A percentile compares a stretch with the other conserved stretches of the same genome.
phyloP scores from a whole-genome alignment of 2,113 vertebrate species.

The Misgurnus anguillicaudatus region DNA sequence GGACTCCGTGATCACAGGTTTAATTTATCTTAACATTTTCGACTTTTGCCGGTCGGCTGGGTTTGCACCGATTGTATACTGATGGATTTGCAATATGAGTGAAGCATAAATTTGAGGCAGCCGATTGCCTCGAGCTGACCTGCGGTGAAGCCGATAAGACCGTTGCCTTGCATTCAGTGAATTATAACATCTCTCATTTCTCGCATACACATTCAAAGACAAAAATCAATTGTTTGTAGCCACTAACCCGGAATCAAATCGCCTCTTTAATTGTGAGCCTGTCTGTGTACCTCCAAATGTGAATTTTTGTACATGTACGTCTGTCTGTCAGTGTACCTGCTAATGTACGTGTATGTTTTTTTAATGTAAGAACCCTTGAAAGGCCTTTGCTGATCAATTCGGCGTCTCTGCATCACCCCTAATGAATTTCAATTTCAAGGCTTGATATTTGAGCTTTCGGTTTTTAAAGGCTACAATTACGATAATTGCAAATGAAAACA shows the following conservation, averaged over 20 bases:
- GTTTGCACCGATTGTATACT: constrained; percentile 31
- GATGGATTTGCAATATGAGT: constrained; percentile 28
- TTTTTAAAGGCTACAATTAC: constrained; percentile 21
- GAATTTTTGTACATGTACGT: constrained; percentile 1
- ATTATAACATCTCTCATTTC: constrained; percentile 3
- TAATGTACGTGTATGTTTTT: not conserved
- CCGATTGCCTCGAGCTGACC: constrained; percentile 27
- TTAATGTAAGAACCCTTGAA: not conserved
- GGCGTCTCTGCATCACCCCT: not conserved
- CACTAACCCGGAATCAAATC: not conserved
- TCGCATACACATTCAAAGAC: not conserved
- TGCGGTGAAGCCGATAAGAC: constrained; percentile 23
- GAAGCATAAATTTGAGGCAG: constrained; percentile 30
- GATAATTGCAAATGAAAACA: not conserved
- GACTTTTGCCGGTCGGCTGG: constrained; percentile 27
- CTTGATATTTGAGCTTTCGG: not conserved
- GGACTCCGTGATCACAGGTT: constrained; percentile 41
- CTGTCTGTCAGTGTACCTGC: not conserved
- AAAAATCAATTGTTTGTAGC: constrained; percentile 16
- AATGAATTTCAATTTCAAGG: constrained; percentile 9
- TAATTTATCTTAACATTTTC: constrained; percentile 26
- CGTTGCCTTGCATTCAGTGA: constrained; percentile 12
- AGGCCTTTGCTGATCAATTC: constrained; percentile 10
- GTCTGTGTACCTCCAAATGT: not conserved
- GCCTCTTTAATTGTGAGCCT: constrained; percentile 2